A percentile compares a stretch with the other conserved stretches of the same genome.
Evolutionary conservation across 2,797 vertebrate species (phyloP).

Genomic region (Cheirogaleus major): DNA sequence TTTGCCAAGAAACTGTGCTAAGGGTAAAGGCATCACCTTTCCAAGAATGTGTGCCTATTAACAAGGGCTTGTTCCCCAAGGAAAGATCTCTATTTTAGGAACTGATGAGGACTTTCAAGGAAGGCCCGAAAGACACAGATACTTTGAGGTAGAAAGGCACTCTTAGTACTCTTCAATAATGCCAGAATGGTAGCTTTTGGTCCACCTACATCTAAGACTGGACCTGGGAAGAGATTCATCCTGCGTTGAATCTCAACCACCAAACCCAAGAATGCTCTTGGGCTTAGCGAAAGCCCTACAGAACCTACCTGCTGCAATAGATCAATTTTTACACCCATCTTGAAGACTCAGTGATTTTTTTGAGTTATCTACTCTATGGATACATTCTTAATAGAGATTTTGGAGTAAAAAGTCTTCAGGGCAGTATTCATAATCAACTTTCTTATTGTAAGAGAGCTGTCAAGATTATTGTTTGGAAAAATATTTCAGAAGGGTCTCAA

Average conservation of each 20-base stretch:
- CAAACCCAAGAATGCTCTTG: neutral
- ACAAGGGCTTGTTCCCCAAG: neutral
- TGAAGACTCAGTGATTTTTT: neutral
- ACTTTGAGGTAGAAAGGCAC: neutral
- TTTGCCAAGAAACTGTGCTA: neutral
- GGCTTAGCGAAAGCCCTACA: neutral
- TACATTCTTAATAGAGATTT: neutral
- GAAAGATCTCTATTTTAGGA: neutral
- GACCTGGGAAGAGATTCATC: neutral
- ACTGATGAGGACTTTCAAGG: neutral
- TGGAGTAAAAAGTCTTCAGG: neutral
- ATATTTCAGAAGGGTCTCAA: constrained; percentile 17
- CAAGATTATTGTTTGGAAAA: constrained; percentile 51
- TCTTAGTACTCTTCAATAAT: accelerated
- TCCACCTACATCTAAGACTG: neutral
- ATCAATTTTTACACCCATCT: neutral
- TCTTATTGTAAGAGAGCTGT: neutral
- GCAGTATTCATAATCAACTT: constrained; percentile 34
- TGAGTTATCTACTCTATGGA: neutral
- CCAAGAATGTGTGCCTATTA: too few relatives aligned
- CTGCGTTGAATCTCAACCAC: neutral
- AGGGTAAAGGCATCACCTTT: neutral
- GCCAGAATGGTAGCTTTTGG: neutral
- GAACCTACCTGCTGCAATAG: neutral
- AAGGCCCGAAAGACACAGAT: neutral